Base-by-base conservation (phyloP, 2,888 invertebrate genomes). In the Dryococelus australis region DNA sequence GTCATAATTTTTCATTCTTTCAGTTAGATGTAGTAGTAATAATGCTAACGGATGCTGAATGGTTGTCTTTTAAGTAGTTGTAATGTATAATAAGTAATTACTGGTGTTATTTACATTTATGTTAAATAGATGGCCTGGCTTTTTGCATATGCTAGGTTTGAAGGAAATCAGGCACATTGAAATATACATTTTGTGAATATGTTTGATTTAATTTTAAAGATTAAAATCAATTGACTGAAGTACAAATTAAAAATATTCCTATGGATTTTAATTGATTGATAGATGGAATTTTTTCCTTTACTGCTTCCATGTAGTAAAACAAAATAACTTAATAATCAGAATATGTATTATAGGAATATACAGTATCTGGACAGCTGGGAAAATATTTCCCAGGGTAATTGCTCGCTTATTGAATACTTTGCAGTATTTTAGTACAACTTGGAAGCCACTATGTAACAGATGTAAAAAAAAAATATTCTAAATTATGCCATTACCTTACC, bases 11-110 rank as follows among this genome's bases (percentile, higher is more conserved):
- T 65, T 65, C 20, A 65, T 20, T 65, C 20, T n/a, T 65, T 65
- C 65, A 24, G 65, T 65, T 24, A 65, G 20, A 24, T 65, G 65
- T 24, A 24, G 20, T 65, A 65, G 20, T 16, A 24, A 20, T 65
- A 65, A 65, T 65, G 65, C n/a, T 1, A 47, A 65, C 13, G 10
- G 65, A 65, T 65, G 20, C 65, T 65, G 65, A 24, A 65, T 65
- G 65, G 65, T 65, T 65, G 65, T 65, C 65, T 65, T 65, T 65
- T n/a, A 35, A 65, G 65, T 65, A 65, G n/a, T 65, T 24, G 65
- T 24, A 24, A 24, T 65, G 8, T 65, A 65, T 65, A 65, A 65
- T 65, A 65, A 24, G 24, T 4, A 35, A 35, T 35, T 65, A 24
- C 65, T 65, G 65, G 16, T 65, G n/a, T 65, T 20, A 65, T n/a